These are phyloP conservation scores for Drosophila stalkeri DNA, from an alignment of 2,888 invertebrate species.

Conservation along the genomic window DNA sequence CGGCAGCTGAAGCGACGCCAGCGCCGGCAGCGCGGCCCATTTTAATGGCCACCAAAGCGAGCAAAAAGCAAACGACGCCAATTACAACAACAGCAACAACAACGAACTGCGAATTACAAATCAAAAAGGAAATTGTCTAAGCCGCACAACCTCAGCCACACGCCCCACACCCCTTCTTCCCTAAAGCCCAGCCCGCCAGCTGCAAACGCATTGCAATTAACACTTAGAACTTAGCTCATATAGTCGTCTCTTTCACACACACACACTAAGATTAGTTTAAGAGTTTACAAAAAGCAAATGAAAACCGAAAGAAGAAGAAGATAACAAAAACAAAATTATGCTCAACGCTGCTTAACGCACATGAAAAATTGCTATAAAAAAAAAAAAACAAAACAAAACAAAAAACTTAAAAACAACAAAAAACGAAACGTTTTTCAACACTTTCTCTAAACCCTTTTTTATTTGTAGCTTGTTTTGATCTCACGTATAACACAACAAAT, in stretches of 20 bases:
- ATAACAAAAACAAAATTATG: slow-evolving; percentile 26
- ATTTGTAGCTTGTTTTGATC: slow-evolving; percentile 72
- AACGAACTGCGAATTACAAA: slow-evolving; percentile 83
- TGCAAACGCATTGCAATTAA: slow-evolving; percentile 44
- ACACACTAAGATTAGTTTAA: slow-evolving; percentile 24
- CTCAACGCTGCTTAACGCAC: slow-evolving; percentile 60
- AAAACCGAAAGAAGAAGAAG: slow-evolving; percentile 3
- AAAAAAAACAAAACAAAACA: neutral
- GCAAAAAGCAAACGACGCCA: slow-evolving; percentile 81
- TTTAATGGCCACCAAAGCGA: slow-evolving; percentile 80
- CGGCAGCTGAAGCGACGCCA: slow-evolving; percentile 15
- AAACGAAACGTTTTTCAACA: slow-evolving; percentile 14
- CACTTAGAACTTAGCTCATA: slow-evolving; percentile 42
- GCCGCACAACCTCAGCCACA: slow-evolving; percentile 4
- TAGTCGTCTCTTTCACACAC: slow-evolving; percentile 60
- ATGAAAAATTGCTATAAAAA: slow-evolving; percentile 15
- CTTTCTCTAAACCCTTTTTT: slow-evolving; percentile 28
- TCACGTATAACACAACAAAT: slow-evolving; percentile 64
- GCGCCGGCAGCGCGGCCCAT: slow-evolving; percentile 32
- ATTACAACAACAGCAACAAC: slow-evolving; percentile 27
- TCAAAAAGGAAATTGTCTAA: slow-evolving; percentile 81
- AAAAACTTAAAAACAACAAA: neutral
- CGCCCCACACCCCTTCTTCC: neutral
- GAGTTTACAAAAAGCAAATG: neutral
- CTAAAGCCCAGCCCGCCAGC: slow-evolving; percentile 1